phyloP scores from a whole-genome alignment of 2,888 invertebrate species.

The Parascotia fuliginaria region DNA sequence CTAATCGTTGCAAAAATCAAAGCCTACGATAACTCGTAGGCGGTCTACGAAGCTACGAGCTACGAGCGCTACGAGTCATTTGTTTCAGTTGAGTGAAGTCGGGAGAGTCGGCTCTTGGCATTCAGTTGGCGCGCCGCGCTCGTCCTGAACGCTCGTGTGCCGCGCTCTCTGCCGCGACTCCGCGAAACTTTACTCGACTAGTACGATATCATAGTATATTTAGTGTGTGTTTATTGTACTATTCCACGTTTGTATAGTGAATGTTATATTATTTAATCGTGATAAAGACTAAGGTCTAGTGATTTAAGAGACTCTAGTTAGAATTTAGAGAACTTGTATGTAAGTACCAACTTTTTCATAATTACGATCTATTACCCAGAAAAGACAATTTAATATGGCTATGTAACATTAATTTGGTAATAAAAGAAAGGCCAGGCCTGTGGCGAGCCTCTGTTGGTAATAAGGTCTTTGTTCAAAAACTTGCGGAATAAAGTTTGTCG shows the following conservation, averaged over 20 bases:
- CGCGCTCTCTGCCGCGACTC: background rate
- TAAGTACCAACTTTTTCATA: constrained; percentile 1
- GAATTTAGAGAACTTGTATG: constrained; percentile 2
- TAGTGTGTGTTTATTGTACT: constrained; percentile 18
- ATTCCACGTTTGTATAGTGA: constrained; percentile 21
- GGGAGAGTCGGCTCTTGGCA: constrained; percentile 5
- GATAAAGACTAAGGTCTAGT: constrained; percentile 1
- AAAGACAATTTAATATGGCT: background rate
- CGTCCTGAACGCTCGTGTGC: constrained; percentile 17
- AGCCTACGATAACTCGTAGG: constrained; percentile 27
- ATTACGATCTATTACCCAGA: background rate
- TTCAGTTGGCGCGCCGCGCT: constrained; percentile 47
- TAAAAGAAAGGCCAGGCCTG: background rate
- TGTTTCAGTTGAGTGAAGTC: constrained; percentile 11
- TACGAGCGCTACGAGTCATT: constrained; percentile 35
- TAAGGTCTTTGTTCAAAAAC: background rate
- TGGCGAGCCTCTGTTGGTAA: background rate
- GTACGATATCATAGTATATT: constrained; percentile 12
- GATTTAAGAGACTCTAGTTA: background rate
- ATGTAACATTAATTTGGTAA: background rate
- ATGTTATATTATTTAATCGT: constrained; percentile 20
- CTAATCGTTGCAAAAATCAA: too few species aligned
- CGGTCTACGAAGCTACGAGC: constrained; percentile 31
- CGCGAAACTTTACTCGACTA: constrained; percentile 40
- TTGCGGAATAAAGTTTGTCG: background rate